These are phyloP conservation scores for Agrilus mali DNA, from an alignment of 2,888 invertebrate genomes.

Conservation along the genomic window DNA sequence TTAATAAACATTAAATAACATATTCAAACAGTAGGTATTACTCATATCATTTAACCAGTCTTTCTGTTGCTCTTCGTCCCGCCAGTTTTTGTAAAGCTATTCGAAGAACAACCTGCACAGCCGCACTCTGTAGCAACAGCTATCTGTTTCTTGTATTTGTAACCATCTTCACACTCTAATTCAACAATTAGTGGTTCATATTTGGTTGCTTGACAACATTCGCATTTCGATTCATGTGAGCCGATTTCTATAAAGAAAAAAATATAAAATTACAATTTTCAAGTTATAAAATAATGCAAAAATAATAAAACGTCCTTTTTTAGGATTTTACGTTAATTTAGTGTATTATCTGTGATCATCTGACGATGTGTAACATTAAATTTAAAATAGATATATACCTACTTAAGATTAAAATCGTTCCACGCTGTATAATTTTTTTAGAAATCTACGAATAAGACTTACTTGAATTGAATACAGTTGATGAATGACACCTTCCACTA, in stretches of 20 bases:
- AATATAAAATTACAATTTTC: neutral
- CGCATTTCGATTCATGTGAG: constrained; percentile 40
- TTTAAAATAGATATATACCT: too few relatives aligned
- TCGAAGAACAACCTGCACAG: constrained; percentile 24
- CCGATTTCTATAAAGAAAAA: constrained; percentile 35
- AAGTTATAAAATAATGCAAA: neutral
- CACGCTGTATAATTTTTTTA: too few relatives aligned
- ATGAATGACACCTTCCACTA: constrained; percentile 55
- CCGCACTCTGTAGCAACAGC: constrained; percentile 29
- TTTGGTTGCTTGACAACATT: constrained; percentile 39
- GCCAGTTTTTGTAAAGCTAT: neutral
- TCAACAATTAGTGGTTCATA: constrained; percentile 24
- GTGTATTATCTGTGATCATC: too few relatives aligned
- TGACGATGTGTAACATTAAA: too few relatives aligned
- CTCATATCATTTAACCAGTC: too few relatives aligned
- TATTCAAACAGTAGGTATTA: too few relatives aligned
- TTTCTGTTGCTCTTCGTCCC: neutral
- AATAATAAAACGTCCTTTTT: neutral
- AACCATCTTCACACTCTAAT: constrained; percentile 29
- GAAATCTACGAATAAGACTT: constrained; percentile 20
- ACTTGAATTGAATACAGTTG: constrained; percentile 55
- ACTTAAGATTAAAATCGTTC: too few relatives aligned
- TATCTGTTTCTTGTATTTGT: constrained; percentile 24
- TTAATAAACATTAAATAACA: too few relatives aligned
- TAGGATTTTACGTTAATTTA: too few relatives aligned